These are phyloP conservation scores for Sebastes matsubarae DNA, from an alignment of 2,797 vertebrate species.

Conservation along the genomic window DNA sequence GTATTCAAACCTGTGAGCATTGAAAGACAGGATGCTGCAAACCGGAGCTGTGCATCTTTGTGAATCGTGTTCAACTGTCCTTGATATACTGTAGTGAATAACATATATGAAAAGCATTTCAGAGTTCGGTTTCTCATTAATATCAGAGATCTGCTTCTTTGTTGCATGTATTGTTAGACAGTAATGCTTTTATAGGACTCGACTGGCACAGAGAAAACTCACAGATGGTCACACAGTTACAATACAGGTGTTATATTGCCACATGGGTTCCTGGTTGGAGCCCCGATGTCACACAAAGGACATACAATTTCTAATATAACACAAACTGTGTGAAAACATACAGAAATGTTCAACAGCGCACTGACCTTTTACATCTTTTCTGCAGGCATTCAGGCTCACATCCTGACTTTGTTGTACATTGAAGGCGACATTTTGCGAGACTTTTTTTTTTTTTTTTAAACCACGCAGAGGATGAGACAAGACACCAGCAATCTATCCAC, in stretches of 20 bases:
- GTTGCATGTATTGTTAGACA: conserved; percentile 30
- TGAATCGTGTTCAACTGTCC: background rate
- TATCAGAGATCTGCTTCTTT: conserved; percentile 22
- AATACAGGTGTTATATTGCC: conserved; percentile 59
- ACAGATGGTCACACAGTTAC: conserved; percentile 66
- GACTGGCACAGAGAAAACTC: conserved; percentile 60
- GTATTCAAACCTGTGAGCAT: conserved; percentile 7
- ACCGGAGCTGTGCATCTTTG: conserved; percentile 22
- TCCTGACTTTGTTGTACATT: conserved; percentile 33
- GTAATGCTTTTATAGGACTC: conserved; percentile 30
- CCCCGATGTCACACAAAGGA: conserved; percentile 66
- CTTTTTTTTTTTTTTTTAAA: conserved; percentile 3
- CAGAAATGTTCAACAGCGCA: conserved; percentile 43
- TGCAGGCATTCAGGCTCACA: conserved; percentile 18
- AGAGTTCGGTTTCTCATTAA: background rate
- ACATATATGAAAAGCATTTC: conserved; percentile 33
- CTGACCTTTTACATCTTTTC: conserved; percentile 31
- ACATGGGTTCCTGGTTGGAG: conserved; percentile 49
- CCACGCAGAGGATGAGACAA: conserved; percentile 49
- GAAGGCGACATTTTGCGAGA: conserved; percentile 46
- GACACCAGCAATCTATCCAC: conserved; percentile 46
- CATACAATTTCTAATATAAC: conserved; percentile 37
- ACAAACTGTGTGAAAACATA: conserved; percentile 46
- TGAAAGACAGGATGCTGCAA: conserved; percentile 6
- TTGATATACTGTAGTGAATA: conserved; percentile 2